phyloP scores from a whole-genome alignment of 2,888 invertebrate species.

The Endotricha flammealis region DNA sequence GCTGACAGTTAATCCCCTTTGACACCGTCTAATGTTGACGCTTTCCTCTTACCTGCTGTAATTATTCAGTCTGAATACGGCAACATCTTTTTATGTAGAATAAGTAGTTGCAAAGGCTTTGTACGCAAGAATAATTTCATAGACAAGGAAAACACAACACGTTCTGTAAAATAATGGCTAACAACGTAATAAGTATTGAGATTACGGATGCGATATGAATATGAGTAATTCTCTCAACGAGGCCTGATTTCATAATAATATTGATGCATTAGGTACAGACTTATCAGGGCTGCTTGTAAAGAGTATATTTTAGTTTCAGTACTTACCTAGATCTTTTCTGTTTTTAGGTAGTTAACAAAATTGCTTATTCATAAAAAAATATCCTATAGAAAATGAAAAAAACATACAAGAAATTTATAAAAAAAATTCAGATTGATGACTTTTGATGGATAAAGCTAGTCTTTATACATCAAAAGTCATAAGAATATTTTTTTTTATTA shows the following conservation, averaged over 20 bases:
- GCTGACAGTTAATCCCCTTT: slow-evolving; percentile 54
- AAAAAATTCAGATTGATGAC: too few relatives aligned
- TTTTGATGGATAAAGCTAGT: too few relatives aligned
- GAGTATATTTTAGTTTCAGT: too few relatives aligned
- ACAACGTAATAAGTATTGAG: slow-evolving; percentile 47
- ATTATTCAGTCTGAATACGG: slow-evolving; percentile 24
- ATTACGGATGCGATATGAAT: slow-evolving; percentile 49
- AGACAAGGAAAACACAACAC: slow-evolving; percentile 52
- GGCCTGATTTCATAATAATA: slow-evolving; percentile 42
- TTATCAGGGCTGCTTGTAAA: slow-evolving; percentile 10
- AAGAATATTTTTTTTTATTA: too few relatives aligned
- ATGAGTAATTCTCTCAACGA: slow-evolving; percentile 38
- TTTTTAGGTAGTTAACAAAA: too few relatives aligned
- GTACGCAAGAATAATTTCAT: neutral
- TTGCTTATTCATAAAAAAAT: too few relatives aligned
- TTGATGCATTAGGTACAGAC: slow-evolving; percentile 26
- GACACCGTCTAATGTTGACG: slow-evolving; percentile 41
- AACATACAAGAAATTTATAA: too few relatives aligned
- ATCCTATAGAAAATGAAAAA: too few relatives aligned
- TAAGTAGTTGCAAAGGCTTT: neutral
- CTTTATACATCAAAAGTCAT: too few relatives aligned
- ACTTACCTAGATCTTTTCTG: too few relatives aligned
- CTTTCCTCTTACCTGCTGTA: slow-evolving; percentile 36
- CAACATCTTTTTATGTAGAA: neutral
- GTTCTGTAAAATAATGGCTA: slow-evolving; percentile 53